Evolutionary conservation across 2,888 invertebrate species (phyloP).

Genomic region (Hydrotaea diabolus): DNA sequence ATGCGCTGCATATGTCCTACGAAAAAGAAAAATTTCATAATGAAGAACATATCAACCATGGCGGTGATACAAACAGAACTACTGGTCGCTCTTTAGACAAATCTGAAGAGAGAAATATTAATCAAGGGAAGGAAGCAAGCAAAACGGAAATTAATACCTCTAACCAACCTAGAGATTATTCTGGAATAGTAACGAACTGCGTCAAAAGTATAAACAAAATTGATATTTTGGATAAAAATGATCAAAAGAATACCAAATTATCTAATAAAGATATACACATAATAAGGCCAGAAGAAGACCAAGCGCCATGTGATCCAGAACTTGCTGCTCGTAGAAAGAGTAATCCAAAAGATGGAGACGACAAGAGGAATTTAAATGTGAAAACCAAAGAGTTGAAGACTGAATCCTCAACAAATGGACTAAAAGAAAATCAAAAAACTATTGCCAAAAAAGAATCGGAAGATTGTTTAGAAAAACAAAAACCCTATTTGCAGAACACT

Average conservation of each 20-base stretch:
- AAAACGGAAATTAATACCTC: background rate
- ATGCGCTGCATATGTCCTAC: slow-evolving; percentile 69
- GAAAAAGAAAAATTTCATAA: slow-evolving; percentile 61
- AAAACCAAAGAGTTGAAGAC: background rate
- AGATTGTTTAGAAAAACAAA: background rate
- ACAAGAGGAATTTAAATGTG: background rate
- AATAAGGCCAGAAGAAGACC: background rate
- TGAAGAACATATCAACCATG: background rate
- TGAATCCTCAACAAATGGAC: slow-evolving; percentile 10
- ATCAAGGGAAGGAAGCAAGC: background rate
- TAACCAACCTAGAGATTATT: background rate
- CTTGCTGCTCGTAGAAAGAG: background rate
- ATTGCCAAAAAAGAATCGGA: background rate
- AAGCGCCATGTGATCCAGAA: background rate
- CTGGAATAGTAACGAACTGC: background rate
- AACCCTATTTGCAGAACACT: background rate
- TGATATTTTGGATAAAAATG: background rate
- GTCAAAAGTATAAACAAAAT: background rate
- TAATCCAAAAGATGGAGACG: background rate
- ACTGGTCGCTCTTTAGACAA: background rate
- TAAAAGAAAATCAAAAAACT: background rate
- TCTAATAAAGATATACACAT: no score
- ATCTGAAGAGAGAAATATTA: slow-evolving; percentile 11
- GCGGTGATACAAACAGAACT: background rate
- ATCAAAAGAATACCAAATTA: no score